Evolutionary conservation across 2,797 vertebrate genomes (phyloP).

Genomic region (Acestrorhynchus altus): DNA sequence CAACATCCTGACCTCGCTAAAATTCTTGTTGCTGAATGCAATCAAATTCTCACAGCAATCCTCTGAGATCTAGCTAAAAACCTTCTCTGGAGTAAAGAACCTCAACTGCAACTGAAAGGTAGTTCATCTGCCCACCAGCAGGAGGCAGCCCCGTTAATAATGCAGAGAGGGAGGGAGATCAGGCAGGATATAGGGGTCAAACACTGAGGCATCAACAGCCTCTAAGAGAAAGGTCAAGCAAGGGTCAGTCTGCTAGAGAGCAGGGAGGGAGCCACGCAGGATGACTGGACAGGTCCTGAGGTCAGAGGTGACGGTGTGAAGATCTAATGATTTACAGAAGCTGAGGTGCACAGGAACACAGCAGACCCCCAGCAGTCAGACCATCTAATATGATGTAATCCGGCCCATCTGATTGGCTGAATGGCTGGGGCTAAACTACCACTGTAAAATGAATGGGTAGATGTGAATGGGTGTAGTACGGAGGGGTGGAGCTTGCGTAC

Average conservation of each 20-base stretch:
- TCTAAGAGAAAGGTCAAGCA: constrained; percentile 10
- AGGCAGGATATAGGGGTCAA: constrained; percentile 4
- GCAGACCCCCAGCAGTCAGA: not conserved
- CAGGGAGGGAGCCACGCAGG: not conserved
- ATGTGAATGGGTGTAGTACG: too few species aligned
- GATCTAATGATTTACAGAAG: not conserved
- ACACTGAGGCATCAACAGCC: constrained; percentile 29
- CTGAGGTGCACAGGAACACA: not conserved
- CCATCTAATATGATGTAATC: too few species aligned
- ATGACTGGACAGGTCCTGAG: constrained; percentile 10
- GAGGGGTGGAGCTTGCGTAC: too few species aligned
- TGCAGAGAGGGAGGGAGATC: not conserved
- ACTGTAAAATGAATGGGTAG: too few species aligned
- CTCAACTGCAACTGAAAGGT: too few species aligned
- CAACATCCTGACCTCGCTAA: too few species aligned
- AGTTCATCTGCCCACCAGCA: not conserved
- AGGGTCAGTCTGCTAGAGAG: constrained; percentile 27
- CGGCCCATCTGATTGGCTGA: too few species aligned
- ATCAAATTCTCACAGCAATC: too few species aligned
- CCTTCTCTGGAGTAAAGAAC: too few species aligned
- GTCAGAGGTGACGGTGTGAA: not conserved
- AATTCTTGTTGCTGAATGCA: too few species aligned
- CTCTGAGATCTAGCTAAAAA: too few species aligned
- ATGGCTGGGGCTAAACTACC: too few species aligned
- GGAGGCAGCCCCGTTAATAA: not conserved